phyloP scores from a whole-genome alignment of 2,797 vertebrate species.

The Lepidocolaptes lacrymiger region DNA sequence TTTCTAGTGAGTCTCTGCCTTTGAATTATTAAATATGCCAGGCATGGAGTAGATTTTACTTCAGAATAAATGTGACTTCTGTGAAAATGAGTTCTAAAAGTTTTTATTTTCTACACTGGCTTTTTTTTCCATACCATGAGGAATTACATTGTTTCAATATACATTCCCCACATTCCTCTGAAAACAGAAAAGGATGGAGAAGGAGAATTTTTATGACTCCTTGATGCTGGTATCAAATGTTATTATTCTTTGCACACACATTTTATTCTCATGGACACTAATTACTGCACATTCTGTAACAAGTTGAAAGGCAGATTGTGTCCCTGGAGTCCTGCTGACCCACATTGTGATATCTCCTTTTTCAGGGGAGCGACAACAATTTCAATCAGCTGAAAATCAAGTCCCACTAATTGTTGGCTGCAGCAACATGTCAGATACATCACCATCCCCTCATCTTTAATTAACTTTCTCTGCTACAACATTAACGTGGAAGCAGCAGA shows the following conservation, averaged over 20 bases:
- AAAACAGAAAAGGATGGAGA: background rate
- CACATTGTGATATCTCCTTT: background rate
- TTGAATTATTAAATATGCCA: background rate
- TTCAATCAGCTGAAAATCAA: constrained; percentile 22
- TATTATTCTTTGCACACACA: background rate
- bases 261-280: background rate
- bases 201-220: background rate
- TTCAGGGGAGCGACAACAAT: background rate
- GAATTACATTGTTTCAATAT: background rate
- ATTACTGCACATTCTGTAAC: background rate
- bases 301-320: background rate
- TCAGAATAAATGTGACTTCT: background rate
- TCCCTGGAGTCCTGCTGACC: constrained; percentile 25
- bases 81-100: background rate
- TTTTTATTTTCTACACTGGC: background rate
- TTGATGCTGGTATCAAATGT: background rate
- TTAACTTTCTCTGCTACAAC: background rate
- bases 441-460: background rate
- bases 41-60: background rate
- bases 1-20: background rate
- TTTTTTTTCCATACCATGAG: background rate
- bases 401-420: background rate
- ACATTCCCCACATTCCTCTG: background rate
- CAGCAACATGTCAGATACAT: background rate
- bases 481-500: background rate